phyloP scores from a whole-genome alignment of 2,113 vertebrate genomes.

The Platichthys flesus region DNA sequence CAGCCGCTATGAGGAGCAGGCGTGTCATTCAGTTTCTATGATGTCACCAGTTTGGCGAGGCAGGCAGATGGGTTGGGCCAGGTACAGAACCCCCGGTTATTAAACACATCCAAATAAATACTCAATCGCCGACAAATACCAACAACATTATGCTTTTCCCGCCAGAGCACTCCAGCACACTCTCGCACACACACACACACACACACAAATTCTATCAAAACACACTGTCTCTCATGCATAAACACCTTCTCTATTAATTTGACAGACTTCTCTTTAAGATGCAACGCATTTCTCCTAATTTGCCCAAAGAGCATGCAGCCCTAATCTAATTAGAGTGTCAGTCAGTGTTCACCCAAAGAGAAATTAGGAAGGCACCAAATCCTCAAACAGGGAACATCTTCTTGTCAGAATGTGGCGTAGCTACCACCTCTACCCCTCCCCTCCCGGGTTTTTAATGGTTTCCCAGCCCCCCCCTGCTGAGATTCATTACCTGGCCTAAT shows the following conservation, averaged over 20 bases:
- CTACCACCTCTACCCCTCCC: conserved; percentile 33
- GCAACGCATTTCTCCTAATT: conserved; percentile 76
- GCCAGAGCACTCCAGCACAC: conserved; percentile 11
- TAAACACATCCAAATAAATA: conserved; percentile 69
- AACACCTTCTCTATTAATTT: conserved; percentile 70
- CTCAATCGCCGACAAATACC: conserved; percentile 30
- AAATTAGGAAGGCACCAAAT: conserved; percentile 75
- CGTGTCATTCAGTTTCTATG: conserved; percentile 71
- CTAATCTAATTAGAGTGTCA: conserved; percentile 87
- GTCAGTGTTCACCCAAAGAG: conserved; percentile 82
- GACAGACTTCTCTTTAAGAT: conserved; percentile 77
- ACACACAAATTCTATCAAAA: conserved; percentile 36
- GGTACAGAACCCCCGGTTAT: conserved; percentile 67
- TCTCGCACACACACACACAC: conserved; percentile 10
- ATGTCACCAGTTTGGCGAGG: conserved; percentile 73
- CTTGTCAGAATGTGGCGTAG: conserved; percentile 59
- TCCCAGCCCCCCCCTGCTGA: conserved; percentile 75
- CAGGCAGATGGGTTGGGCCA: conserved; percentile 77
- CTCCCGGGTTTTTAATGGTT: conserved; percentile 74
- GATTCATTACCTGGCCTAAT: conserved; percentile 86
- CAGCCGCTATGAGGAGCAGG: conserved; percentile 73
- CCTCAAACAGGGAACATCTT: conserved; percentile 70
- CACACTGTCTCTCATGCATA: conserved; percentile 51
- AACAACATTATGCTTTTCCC: conserved; percentile 38
- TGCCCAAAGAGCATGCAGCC: conserved; percentile 81